A percentile compares a stretch with the other conserved stretches of the same genome.
These are phyloP conservation scores for Pheosia tremula DNA, from an alignment of 2,888 invertebrate genomes.

Conservation along the genomic window DNA sequence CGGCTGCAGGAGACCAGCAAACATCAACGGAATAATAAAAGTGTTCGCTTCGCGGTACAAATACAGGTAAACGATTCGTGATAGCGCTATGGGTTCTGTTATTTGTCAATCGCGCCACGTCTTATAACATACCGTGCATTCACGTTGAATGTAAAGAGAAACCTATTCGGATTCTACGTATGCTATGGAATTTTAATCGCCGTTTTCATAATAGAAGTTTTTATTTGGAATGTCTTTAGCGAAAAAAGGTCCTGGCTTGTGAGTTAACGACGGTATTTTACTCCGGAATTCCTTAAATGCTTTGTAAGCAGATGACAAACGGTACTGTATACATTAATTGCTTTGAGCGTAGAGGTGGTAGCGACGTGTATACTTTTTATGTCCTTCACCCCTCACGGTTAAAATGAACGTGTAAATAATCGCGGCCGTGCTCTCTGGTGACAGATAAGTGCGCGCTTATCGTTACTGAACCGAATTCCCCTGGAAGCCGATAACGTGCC, in stretches of 20 bases:
- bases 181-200: constrained; percentile 63
- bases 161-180: constrained; percentile 40
- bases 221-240: constrained; percentile 20
- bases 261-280: constrained; percentile 16
- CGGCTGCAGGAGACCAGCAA: constrained; percentile 44
- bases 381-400: constrained; percentile 26
- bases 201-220: constrained; percentile 39
- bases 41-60: constrained; percentile 44
- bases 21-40: constrained; percentile 52
- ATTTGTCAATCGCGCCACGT: constrained; percentile 69
- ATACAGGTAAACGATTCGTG: constrained; percentile 60
- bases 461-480: constrained; percentile 61
- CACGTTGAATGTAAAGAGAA: constrained; percentile 52
- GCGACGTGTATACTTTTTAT: constrained; percentile 26
- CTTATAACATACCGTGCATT: constrained; percentile 47
- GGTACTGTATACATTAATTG: constrained; percentile 30
- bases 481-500: constrained; percentile 65
- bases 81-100: constrained; percentile 47
- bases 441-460: constrained; percentile 75
- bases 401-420: constrained; percentile 52
- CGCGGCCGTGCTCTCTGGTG: constrained; percentile 43
- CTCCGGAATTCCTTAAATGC: constrained; percentile 18
- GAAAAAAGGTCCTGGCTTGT: constrained; percentile 13
- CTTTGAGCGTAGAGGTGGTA: constrained; percentile 23
- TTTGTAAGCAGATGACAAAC: constrained; percentile 36